Evolutionary conservation across 2,888 invertebrate species (phyloP).

Genomic region (Erebia epiphron): DNA sequence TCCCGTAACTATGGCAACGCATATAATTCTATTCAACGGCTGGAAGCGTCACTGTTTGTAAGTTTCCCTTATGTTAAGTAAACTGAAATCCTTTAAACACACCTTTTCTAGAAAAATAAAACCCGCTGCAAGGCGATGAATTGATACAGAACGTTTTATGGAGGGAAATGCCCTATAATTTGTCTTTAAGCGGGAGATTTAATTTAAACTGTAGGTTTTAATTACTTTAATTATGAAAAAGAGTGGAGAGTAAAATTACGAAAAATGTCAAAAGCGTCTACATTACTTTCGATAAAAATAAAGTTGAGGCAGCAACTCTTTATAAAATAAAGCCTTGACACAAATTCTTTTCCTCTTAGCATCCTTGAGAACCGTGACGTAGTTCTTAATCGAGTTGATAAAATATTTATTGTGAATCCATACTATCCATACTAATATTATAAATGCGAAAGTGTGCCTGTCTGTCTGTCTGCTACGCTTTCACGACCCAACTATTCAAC

Average conservation of each 20-base stretch:
- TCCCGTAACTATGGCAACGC: slow-evolving; percentile 72
- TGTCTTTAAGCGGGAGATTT: slow-evolving; percentile 9
- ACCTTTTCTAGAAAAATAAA: slow-evolving; percentile 8
- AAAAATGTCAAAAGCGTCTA: slow-evolving; percentile 10
- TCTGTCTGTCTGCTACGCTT: too few relatives aligned
- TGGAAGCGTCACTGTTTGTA: slow-evolving; percentile 25
- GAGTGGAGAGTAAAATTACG: background rate
- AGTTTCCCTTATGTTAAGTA: background rate
- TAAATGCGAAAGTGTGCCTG: too few relatives aligned
- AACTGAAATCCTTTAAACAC: slow-evolving; percentile 1
- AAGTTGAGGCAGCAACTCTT: background rate
- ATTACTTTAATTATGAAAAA: slow-evolving; percentile 5
- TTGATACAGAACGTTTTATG: slow-evolving; percentile 1
- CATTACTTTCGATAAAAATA: background rate
- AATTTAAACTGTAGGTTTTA: slow-evolving; percentile 13
- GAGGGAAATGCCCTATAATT: slow-evolving; percentile 9
- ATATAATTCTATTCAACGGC: slow-evolving; percentile 26
- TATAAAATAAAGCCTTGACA: background rate
- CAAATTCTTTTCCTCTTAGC: slow-evolving; percentile 2
- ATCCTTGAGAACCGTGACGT: background rate
- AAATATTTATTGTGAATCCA: background rate
- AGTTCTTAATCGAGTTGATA: background rate
- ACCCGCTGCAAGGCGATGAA: background rate
- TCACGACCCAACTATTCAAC: too few relatives aligned
- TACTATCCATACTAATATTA: too few relatives aligned